A percentile compares a stretch with the other conserved stretches of the same genome.
Evolutionary conservation across 2,888 invertebrate genomes (phyloP).

Genomic region (Cyclophora albipunctata): DNA sequence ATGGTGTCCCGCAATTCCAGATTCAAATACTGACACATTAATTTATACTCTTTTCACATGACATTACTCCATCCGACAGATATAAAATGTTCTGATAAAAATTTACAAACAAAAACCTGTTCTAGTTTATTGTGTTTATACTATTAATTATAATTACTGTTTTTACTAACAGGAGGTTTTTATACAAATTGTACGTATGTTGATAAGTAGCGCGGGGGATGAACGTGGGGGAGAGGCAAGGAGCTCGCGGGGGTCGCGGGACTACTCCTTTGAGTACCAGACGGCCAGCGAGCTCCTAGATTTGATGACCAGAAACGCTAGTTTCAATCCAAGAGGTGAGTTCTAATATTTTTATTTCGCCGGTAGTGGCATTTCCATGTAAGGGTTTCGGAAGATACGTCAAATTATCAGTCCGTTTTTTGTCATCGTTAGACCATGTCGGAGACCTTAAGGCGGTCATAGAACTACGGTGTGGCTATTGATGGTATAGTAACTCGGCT

Average conservation of each 20-base stretch:
- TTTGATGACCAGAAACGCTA: slow-evolving; percentile 41
- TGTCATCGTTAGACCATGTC: too few relatives aligned
- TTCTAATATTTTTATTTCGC: background rate
- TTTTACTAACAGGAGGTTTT: slow-evolving; percentile 24
- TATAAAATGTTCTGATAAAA: slow-evolving; percentile 39
- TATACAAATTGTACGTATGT: slow-evolving; percentile 50
- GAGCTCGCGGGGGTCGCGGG: slow-evolving; percentile 11
- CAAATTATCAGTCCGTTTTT: too few relatives aligned
- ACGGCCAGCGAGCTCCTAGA: slow-evolving; percentile 52
- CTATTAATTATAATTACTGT: slow-evolving; percentile 26
- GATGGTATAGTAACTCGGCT: too few relatives aligned
- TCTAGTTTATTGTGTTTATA: slow-evolving; percentile 45
- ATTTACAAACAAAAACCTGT: slow-evolving; percentile 37
- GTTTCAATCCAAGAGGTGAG: slow-evolving; percentile 34
- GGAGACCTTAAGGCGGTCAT: too few relatives aligned
- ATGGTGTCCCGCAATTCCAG: slow-evolving; percentile 20
- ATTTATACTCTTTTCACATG: slow-evolving; percentile 11
- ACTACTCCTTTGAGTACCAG: slow-evolving; percentile 32
- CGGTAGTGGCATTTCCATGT: too few relatives aligned
- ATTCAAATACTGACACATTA: slow-evolving; percentile 36
- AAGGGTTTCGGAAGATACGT: too few relatives aligned
- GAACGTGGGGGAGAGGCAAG: slow-evolving; percentile 28
- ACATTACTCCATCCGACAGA: slow-evolving; percentile 5
- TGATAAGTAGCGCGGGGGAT: slow-evolving; percentile 45
- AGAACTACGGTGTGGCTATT: too few relatives aligned